Evolutionary conservation across 2,797 vertebrate genomes (phyloP).

Genomic region (Strix occidentalis): DNA sequence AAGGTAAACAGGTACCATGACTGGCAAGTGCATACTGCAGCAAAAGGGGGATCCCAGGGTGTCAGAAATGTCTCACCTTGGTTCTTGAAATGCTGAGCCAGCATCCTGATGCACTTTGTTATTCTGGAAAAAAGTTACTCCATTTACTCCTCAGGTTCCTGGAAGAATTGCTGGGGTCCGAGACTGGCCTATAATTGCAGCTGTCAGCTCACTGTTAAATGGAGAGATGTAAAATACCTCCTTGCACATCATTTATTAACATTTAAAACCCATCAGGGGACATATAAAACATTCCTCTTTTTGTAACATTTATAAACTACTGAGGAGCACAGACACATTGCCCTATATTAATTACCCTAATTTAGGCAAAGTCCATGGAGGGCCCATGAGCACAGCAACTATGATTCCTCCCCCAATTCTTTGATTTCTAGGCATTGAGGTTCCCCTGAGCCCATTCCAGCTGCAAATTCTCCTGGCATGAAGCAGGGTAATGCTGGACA

Average conservation of each 20-base stretch:
- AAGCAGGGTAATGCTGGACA: neutral
- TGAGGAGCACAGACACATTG: constrained; percentile 18
- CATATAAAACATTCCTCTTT: constrained; percentile 55
- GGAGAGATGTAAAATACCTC: constrained; percentile 56
- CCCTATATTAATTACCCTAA: constrained; percentile 55
- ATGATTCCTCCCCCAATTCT: neutral
- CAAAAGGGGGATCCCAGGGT: neutral
- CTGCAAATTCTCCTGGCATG: constrained; percentile 31
- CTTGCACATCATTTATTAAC: constrained; percentile 61
- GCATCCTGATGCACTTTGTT: neutral
- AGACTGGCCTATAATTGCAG: constrained; percentile 40
- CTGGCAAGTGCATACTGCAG: neutral
- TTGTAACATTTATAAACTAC: constrained; percentile 65
- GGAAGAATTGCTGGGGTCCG: neutral
- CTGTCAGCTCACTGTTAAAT: constrained; percentile 61
- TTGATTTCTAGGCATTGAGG: constrained; percentile 13
- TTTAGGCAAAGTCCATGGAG: constrained; percentile 18
- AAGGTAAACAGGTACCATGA: neutral
- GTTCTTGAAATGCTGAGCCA: neutral
- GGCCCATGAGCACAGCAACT: neutral
- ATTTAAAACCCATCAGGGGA: constrained; percentile 57
- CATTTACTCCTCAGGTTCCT: neutral
- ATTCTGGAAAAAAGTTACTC: neutral
- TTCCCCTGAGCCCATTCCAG: constrained; percentile 30
- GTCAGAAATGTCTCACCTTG: neutral